A percentile compares a stretch with the other conserved stretches of the same genome.
These are phyloP conservation scores for Parapsyche elsis DNA, from an alignment of 1,140 invertebrate species.

Conservation along the genomic window DNA sequence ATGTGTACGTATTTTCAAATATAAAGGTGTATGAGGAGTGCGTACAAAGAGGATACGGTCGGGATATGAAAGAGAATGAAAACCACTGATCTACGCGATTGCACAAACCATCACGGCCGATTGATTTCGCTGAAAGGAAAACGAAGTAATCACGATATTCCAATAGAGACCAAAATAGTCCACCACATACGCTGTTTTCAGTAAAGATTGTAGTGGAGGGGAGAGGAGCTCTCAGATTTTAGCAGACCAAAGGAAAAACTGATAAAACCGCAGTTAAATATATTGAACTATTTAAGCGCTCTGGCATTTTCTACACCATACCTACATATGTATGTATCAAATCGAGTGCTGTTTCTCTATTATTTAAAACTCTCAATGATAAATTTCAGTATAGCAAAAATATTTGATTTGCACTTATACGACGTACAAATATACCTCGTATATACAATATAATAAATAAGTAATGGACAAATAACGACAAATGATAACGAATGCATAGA, in stretches of 20 bases:
- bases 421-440: too few species aligned
- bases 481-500: too few species aligned
- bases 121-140: constrained; percentile 46
- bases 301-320: too few species aligned
- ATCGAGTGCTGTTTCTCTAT: background rate
- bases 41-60: constrained; percentile 31
- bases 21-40: background rate
- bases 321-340: background rate
- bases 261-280: background rate
- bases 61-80: constrained; percentile 42
- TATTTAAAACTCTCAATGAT: background rate
- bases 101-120: constrained; percentile 47
- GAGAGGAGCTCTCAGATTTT: background rate
- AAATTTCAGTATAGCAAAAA: too few species aligned
- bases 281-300: background rate
- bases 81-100: constrained; percentile 46
- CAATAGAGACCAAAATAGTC: constrained; percentile 33
- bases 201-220: background rate
- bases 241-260: background rate
- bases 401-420: too few species aligned
- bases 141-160: constrained; percentile 45
- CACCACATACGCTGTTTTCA: constrained; percentile 28
- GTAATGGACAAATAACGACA: too few species aligned
- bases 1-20: background rate
- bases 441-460: too few species aligned